Evolutionary conservation across 2,113 vertebrate species (phyloP).

Genomic region (Actenoides lindsayi): DNA sequence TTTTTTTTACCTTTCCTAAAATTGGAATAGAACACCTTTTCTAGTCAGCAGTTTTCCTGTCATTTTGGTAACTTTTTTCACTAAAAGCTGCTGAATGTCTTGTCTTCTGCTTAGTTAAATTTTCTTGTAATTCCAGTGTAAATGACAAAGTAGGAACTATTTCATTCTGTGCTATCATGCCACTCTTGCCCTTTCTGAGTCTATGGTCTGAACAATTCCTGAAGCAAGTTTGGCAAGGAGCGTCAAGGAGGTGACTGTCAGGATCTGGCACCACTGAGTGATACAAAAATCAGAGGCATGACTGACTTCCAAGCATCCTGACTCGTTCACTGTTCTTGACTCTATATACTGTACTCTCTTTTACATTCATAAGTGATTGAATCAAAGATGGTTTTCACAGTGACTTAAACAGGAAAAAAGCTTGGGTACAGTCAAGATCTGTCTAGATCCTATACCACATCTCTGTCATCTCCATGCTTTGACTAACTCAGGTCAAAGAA

Average conservation of each 20-base stretch:
- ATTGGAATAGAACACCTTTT: neutral
- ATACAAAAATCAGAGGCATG: neutral
- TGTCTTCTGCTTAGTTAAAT: neutral
- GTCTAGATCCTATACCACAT: neutral
- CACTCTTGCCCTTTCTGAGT: neutral
- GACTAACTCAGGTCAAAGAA: neutral
- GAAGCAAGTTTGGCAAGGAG: neutral
- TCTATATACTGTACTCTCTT: neutral
- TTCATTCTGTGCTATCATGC: neutral
- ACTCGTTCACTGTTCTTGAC: neutral
- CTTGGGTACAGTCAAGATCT: fast-evolving
- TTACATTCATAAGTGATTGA: neutral
- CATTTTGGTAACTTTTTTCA: neutral
- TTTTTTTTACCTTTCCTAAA: neutral
- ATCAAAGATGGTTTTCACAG: neutral
- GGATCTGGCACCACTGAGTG: neutral
- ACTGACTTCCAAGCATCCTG: neutral
- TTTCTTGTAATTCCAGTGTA: neutral
- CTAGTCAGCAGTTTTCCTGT: neutral
- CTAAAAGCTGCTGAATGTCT: neutral
- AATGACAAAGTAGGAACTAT: neutral
- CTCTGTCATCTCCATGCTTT: neutral
- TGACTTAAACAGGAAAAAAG: neutral
- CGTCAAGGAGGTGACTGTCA: neutral
- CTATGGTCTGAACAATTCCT: neutral